These are phyloP conservation scores for Enteromius paludinosus DNA, from an alignment of 2,797 vertebrate species.

Conservation along the genomic window DNA sequence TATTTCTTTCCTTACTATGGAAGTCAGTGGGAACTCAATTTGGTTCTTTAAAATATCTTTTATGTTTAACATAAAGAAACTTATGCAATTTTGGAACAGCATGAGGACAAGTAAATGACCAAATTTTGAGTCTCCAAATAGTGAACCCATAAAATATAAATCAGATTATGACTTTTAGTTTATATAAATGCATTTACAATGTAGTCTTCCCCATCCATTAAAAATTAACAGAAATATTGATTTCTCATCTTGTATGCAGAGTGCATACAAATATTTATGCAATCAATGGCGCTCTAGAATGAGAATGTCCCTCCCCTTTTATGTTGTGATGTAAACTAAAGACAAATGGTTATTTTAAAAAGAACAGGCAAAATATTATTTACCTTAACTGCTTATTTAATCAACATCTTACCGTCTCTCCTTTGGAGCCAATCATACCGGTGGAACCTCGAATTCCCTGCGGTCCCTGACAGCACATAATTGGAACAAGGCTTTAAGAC, in stretches of 20 bases:
- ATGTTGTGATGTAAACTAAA: neutral
- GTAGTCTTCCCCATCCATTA: neutral
- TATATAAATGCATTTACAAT: neutral
- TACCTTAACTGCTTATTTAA: neutral
- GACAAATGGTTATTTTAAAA: neutral
- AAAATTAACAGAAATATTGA: neutral
- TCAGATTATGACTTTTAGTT: neutral
- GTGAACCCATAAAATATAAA: neutral
- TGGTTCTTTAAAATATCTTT: neutral
- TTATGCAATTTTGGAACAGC: neutral
- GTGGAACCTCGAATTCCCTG: conserved; percentile 89
- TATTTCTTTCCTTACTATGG: neutral
- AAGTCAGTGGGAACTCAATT: neutral
- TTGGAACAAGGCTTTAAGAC: conserved; percentile 13
- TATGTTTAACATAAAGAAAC: neutral
- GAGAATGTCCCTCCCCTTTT: neutral
- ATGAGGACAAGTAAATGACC: neutral
- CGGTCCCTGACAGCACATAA: conserved; percentile 81
- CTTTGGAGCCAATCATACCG: conserved; percentile 89
- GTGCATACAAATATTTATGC: neutral
- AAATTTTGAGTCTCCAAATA: neutral
- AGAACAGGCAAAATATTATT: neutral
- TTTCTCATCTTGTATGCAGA: neutral
- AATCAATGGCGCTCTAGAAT: neutral
- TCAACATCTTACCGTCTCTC: conserved; percentile 82